Evolutionary conservation across 2,888 invertebrate genomes (phyloP).

Genomic region (Drosophila fulvimacula): DNA sequence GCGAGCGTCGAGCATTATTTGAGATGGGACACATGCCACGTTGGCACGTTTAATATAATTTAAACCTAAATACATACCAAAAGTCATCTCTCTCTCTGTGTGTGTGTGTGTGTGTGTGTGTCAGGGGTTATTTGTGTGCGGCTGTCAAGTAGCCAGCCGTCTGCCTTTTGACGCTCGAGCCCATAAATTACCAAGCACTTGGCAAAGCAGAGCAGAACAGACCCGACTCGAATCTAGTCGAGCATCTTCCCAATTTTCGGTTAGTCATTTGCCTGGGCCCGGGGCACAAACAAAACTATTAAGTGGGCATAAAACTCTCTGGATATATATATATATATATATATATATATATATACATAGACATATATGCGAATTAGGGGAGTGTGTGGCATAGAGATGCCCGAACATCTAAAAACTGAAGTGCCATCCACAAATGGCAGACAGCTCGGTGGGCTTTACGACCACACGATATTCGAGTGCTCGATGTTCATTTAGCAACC

Average conservation of each 20-base stretch:
- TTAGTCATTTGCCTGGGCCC: conserved; percentile 72
- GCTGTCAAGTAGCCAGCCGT: conserved; percentile 74
- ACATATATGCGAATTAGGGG: conserved; percentile 30
- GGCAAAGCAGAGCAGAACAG: conserved; percentile 37
- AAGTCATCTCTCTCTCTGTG: conserved; percentile 21
- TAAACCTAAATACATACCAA: conserved; percentile 75
- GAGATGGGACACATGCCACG: conserved; percentile 75
- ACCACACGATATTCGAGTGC: conserved; percentile 10
- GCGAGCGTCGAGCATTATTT: conserved; percentile 40
- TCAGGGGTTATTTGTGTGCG: conserved; percentile 64
- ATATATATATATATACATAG: conserved; percentile 8
- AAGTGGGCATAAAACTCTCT: conserved; percentile 75
- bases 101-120: conserved; percentile 31
- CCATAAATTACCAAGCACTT: conserved; percentile 75
- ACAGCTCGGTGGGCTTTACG: conserved; percentile 20
- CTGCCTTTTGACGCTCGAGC: conserved; percentile 73
- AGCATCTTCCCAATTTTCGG: conserved; percentile 73
- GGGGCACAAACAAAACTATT: conserved; percentile 75
- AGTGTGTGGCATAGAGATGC: conserved; percentile 18
- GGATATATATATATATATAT: conserved; percentile 8
- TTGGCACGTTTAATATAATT: conserved; percentile 77
- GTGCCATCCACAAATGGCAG: conserved; percentile 47
- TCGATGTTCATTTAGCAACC: conserved; percentile 28
- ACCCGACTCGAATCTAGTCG: neutral
- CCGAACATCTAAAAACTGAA: conserved; percentile 40